Percentiles rank a stretch among this genome's conserved stretches.
These are phyloP conservation scores for Arge pagana DNA, from an alignment of 2,888 invertebrate genomes.

Conservation along the genomic window DNA sequence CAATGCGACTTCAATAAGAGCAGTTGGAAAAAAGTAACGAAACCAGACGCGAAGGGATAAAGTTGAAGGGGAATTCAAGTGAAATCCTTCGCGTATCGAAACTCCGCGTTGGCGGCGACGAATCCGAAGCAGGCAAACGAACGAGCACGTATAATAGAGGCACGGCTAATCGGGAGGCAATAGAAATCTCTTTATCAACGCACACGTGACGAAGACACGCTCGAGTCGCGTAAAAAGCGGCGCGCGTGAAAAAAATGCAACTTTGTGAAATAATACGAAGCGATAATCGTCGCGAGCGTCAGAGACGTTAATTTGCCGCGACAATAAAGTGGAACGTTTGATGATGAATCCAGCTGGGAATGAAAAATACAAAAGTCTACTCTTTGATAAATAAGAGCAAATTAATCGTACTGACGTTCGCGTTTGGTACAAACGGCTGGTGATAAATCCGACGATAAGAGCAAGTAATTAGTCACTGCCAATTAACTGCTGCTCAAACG, in stretches of 20 bases:
- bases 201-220: too few species aligned
- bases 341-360: not conserved
- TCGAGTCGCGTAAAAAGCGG: too few species aligned
- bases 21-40: too few species aligned
- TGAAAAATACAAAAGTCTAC: not conserved
- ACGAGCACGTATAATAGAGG: too few species aligned
- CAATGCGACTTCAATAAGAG: too few species aligned
- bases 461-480: constrained; percentile 57
- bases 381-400: constrained; percentile 9
- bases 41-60: too few species aligned
- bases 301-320: not conserved
- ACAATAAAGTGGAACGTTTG: not conserved
- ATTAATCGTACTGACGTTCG: constrained; percentile 9
- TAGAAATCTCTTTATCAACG: too few species aligned
- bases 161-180: too few species aligned
- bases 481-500: constrained; percentile 58
- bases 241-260: constrained; percentile 3
- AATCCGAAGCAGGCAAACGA: too few species aligned
- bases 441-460: constrained; percentile 49
- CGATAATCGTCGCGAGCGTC: not conserved
- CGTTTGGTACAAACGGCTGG: constrained; percentile 30
- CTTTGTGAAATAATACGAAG: not conserved
- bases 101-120: too few species aligned
- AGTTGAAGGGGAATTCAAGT: too few species aligned
- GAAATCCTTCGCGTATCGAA: too few species aligned